These are phyloP conservation scores for Spicauda simplicius DNA, from an alignment of 2,888 invertebrate genomes.

Conservation along the genomic window DNA sequence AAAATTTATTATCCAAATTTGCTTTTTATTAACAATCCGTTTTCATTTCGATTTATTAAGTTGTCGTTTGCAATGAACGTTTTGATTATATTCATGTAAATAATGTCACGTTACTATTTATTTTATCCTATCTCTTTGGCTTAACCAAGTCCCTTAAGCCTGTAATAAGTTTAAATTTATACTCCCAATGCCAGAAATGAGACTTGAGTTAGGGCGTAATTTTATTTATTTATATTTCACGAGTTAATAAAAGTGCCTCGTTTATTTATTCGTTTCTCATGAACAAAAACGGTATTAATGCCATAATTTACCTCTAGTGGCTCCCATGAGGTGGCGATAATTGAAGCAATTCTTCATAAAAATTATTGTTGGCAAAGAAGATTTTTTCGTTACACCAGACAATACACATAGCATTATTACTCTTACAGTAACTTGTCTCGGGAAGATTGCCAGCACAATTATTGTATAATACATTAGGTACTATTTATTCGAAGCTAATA, in stretches of 20 bases:
- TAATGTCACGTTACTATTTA: background rate
- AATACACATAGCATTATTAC: conserved; percentile 10
- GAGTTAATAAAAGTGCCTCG: background rate
- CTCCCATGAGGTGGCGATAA: conserved; percentile 1
- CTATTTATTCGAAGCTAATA: conserved; percentile 15
- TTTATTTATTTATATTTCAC: conserved; percentile 8
- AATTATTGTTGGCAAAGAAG: conserved; percentile 3
- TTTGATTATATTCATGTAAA: background rate
- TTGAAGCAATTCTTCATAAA: conserved; percentile 12
- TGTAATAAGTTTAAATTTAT: conserved; percentile 2
- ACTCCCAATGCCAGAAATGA: background rate
- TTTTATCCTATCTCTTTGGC: background rate
- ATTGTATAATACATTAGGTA: conserved; percentile 8
- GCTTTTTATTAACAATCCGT: too few relatives aligned
- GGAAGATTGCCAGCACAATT: conserved; percentile 19
- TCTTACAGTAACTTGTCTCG: conserved; percentile 15
- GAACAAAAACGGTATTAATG: background rate
- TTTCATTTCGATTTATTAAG: too few relatives aligned
- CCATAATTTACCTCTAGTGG: background rate
- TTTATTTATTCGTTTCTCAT: background rate
- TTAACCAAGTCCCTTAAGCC: conserved; percentile 1
- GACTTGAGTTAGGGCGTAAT: background rate
- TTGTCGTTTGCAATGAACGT: too few relatives aligned
- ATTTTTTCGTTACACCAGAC: conserved; percentile 20
- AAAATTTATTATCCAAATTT: too few relatives aligned